Percentiles rank a stretch among this genome's conserved stretches.
phyloP scores from a whole-genome alignment of 2,113 vertebrate species.

The Halichoerus grypus region DNA sequence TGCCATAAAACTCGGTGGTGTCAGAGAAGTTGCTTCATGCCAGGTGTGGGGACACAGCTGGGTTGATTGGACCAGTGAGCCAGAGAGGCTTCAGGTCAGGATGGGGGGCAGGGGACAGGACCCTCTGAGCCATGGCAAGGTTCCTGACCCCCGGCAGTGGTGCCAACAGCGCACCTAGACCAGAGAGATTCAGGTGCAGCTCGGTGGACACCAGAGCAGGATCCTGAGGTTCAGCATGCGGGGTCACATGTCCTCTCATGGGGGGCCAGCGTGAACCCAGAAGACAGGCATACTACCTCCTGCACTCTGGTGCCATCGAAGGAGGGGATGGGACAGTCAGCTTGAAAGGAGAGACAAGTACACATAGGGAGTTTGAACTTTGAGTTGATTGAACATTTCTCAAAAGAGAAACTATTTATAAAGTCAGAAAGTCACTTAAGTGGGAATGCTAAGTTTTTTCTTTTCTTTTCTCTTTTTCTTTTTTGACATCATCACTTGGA shows the following conservation, averaged over 20 bases:
- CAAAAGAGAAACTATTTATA: slow-evolving; percentile 61
- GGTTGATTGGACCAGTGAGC: neutral
- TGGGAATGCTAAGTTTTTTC: slow-evolving; percentile 30
- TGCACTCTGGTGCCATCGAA: neutral
- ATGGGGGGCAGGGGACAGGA: neutral
- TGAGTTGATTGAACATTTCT: slow-evolving; percentile 51
- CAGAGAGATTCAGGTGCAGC: neutral
- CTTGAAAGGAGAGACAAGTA: neutral
- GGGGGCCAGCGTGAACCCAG: neutral
- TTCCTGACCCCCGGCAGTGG: accelerated
- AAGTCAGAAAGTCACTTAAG: slow-evolving; percentile 44
- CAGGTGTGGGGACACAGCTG: neutral
- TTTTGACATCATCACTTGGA: slow-evolving; percentile 4
- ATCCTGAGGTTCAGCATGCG: neutral
- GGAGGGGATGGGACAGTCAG: neutral
- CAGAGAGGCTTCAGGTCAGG: neutral
- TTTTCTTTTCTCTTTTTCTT: neutral
- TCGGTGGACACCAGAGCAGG: neutral
- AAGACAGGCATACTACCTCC: neutral
- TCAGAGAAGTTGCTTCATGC: neutral
- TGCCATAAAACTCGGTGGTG: neutral
- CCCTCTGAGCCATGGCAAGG: neutral
- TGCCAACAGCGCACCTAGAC: neutral
- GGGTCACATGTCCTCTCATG: neutral
- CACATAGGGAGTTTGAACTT: neutral